Conservation (phyloP, 1,140 invertebrate species). For the Rhyacophila brunnea region DNA sequence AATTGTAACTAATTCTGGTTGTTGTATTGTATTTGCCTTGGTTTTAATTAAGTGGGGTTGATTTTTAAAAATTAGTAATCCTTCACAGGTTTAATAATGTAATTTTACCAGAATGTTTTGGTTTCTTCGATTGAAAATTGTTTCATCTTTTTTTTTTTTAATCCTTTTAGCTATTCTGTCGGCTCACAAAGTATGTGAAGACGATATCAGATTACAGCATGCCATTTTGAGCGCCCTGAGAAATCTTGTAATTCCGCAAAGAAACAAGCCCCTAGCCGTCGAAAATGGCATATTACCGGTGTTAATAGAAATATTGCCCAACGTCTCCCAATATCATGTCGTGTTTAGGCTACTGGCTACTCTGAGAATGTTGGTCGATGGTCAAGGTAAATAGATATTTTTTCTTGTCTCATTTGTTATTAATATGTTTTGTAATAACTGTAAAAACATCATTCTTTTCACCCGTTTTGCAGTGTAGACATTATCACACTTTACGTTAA, state of each 20-base stretch:
- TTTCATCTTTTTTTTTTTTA: too few species aligned
- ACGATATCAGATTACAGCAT: constrained; percentile 77
- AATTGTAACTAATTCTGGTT: too few species aligned
- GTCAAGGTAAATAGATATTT: constrained; percentile 58
- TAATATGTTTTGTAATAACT: too few species aligned
- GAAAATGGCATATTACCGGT: constrained; percentile 58
- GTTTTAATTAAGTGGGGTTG: too few species aligned
- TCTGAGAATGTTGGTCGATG: constrained; percentile 80
- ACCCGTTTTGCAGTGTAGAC: too few species aligned
- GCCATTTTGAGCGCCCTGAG: constrained; percentile 77
- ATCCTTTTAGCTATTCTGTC: constrained; percentile 25
- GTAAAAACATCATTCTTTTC: too few species aligned
- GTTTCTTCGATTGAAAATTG: neutral
- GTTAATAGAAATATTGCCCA: constrained; percentile 69
- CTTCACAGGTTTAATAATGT: too few species aligned
- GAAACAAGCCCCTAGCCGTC: constrained; percentile 74
- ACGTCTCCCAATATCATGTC: constrained; percentile 74
- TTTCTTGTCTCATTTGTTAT: too few species aligned
- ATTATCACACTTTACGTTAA: too few species aligned
- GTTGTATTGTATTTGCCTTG: too few species aligned
- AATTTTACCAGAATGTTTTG: too few species aligned
- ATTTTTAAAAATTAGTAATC: too few species aligned
- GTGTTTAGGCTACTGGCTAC: constrained; percentile 86
- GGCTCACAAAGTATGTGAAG: constrained; percentile 35
- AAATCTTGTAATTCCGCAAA: constrained; percentile 77